Evolutionary conservation across 2,113 vertebrate species (phyloP), one percentile per base, ranked within the genome.

Genomic region (Aix galericulata): DNA sequence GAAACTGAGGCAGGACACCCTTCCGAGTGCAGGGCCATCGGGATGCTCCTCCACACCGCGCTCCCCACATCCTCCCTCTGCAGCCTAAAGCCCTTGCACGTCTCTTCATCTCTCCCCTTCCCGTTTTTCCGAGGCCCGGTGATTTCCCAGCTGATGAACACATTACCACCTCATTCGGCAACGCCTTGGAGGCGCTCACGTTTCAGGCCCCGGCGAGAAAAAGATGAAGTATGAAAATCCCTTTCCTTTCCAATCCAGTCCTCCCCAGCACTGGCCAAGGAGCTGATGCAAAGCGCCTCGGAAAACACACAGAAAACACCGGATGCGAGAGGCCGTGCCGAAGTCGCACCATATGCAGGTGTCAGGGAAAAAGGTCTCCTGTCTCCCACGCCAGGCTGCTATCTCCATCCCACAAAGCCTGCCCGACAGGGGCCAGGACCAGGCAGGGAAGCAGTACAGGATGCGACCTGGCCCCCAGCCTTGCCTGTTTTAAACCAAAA

Each of bases 141-240:
- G 93, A 87, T 94, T 96, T 96, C 96, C 96, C 93, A 96, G 96
- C 96, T 94, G 94, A 97, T 95, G 96, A 97, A 96, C 94, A 91
- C 96, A 94, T 96, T 97, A 96, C 96, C 96, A 94, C 95, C 96
- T 96, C 96, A 84, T 97, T 95, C 91, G 81, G 92, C 94, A 95
- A 89, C 91, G 71, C 96, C 95, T 96, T 26, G 8, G 92, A 94
- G 95, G 93, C 89, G 16, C 96, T 97, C 93, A 95, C 94, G 15
- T 97, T 96, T 96, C 96, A 96, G 94, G 81, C 95, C 74, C 80
- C 17, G 74, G 38, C 0, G 74, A 97, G 93, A 96, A 97, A 97
- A 96, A 96, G 96, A 97, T 97, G 96, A 97, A 97, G 96, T 97
- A 97, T 96, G 96, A 97, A 97, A 97, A 97, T 92, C 88, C 62